Conservation (phyloP, 37 sponge, comb jelly and placozoan genomes). For the Lycopodina hypogea region DNA sequence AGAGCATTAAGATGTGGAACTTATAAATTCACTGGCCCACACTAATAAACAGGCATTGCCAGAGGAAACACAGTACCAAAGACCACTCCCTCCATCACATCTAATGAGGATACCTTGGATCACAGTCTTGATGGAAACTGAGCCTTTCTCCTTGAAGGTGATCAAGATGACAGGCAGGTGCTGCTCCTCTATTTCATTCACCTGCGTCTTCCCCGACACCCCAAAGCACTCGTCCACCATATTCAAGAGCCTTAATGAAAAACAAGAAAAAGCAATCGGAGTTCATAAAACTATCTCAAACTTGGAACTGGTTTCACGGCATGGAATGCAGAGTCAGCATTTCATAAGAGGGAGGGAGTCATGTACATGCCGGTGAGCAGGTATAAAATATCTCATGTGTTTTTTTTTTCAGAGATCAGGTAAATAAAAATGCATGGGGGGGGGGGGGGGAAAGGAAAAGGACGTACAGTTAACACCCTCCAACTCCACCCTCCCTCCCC, state of each 20-base stretch:
- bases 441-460: no score
- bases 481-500: no score
- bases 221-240: slow-evolving; percentile 83
- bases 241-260: slow-evolving; percentile 48
- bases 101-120: slow-evolving; percentile 62
- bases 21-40: slow-evolving; percentile 94
- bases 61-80: slow-evolving; percentile 87
- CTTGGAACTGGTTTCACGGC: no score
- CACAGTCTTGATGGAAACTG: slow-evolving; percentile 56
- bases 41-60: slow-evolving; percentile 85
- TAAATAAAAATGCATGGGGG: no score
- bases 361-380: no score
- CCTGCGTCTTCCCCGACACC: slow-evolving; percentile 34
- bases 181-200: slow-evolving; percentile 63
- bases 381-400: no score
- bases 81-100: slow-evolving; percentile 70
- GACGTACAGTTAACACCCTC: no score
- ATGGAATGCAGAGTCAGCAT: no score
- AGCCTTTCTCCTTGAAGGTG: slow-evolving; percentile 64
- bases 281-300: no score
- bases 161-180: slow-evolving; percentile 80
- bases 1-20: slow-evolving; percentile 84
- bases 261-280: neutral
- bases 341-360: no score
- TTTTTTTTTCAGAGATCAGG: no score